These are phyloP conservation scores for Rhinatrema bivittatum DNA, from an alignment of 2,797 vertebrate genomes.

Conservation along the genomic window DNA sequence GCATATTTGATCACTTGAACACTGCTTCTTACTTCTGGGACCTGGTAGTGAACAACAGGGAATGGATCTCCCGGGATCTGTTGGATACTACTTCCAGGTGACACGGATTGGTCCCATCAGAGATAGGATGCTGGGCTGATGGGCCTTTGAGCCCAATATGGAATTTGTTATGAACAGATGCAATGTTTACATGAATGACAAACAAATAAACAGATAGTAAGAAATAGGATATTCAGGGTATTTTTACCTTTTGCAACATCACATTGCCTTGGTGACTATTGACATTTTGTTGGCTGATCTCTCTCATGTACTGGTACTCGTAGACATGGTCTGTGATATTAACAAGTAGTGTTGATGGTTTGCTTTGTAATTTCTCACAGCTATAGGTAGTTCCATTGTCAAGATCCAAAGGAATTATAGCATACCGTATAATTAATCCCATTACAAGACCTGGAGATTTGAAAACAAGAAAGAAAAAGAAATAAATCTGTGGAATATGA, in stretches of 20 bases:
- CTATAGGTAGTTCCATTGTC: slow-evolving; percentile 44
- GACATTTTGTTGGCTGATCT: slow-evolving; percentile 52
- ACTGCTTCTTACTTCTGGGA: too few species aligned
- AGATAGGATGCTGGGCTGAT: too few species aligned
- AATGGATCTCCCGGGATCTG: too few species aligned
- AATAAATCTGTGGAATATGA: not conserved
- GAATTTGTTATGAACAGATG: too few species aligned
- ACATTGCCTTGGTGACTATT: slow-evolving; percentile 44
- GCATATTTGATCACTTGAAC: too few species aligned
- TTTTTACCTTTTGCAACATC: slow-evolving; percentile 60
- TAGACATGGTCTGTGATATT: slow-evolving; percentile 62
- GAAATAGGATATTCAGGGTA: too few species aligned
- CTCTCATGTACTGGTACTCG: slow-evolving; percentile 57
- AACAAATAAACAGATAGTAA: not conserved
- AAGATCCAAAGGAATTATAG: slow-evolving; percentile 39
- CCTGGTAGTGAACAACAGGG: too few species aligned
- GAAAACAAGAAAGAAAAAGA: not conserved
- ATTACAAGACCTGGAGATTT: slow-evolving; percentile 63
- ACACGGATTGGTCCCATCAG: too few species aligned
- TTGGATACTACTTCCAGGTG: too few species aligned
- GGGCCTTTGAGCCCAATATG: too few species aligned
- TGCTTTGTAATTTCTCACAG: slow-evolving; percentile 51
- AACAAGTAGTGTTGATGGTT: slow-evolving; percentile 41
- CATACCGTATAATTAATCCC: slow-evolving; percentile 60
- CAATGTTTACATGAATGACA: too few species aligned